These are phyloP conservation scores for Matsumurasca onukii DNA, from an alignment of 1,140 invertebrate species.

Conservation along the genomic window DNA sequence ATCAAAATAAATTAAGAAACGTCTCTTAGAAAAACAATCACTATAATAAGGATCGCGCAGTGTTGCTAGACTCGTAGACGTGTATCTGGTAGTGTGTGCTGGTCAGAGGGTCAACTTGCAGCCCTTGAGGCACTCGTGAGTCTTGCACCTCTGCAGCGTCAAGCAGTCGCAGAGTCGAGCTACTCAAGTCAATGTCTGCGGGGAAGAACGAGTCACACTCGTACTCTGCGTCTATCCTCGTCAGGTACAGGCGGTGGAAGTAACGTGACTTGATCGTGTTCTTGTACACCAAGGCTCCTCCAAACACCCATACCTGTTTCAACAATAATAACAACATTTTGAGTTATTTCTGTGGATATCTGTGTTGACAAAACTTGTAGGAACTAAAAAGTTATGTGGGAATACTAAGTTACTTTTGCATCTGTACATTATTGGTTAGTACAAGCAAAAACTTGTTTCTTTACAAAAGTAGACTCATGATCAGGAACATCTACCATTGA, in stretches of 20 bases:
- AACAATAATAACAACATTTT: not conserved
- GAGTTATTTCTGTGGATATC: too few species aligned
- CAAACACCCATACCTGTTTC: slow-evolving; percentile 33
- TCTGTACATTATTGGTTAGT: too few species aligned
- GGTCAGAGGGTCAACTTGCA: slow-evolving; percentile 5
- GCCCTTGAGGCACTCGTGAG: not conserved
- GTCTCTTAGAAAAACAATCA: not conserved
- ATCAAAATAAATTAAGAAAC: not conserved
- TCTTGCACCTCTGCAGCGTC: not conserved
- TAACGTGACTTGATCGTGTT: slow-evolving; percentile 9
- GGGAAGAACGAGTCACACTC: slow-evolving; percentile 33
- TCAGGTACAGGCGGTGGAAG: slow-evolving; percentile 34
- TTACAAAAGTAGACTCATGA: too few species aligned
- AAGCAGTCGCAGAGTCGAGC: not conserved
- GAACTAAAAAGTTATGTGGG: too few species aligned
- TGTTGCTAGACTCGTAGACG: not conserved
- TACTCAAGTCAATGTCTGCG: not conserved
- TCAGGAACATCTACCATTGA: too few species aligned
- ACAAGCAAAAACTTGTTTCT: too few species aligned
- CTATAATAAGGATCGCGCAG: not conserved
- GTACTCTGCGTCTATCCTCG: slow-evolving; percentile 19
- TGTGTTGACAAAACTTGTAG: too few species aligned
- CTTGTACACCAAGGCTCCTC: slow-evolving; percentile 29
- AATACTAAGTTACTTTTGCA: too few species aligned
- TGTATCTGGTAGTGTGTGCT: not conserved